Base-by-base conservation (phyloP, 2,888 invertebrate species). In the Drosophila formosana region DNA sequence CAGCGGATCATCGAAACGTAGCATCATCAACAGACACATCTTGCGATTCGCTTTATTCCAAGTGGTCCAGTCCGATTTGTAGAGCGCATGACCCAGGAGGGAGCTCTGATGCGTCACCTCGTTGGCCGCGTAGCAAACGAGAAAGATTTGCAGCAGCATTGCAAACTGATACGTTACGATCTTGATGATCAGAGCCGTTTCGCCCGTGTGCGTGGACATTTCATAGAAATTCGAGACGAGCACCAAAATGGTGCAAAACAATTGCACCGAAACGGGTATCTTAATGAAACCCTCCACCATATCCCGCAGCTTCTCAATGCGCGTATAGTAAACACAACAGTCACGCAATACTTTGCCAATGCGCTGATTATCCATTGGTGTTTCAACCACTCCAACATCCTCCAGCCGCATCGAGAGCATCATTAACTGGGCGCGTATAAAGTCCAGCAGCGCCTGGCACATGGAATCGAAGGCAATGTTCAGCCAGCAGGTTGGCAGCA, bases 101-200 rank as follows among this genome's bases (percentile, higher is more conserved):
- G 63, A 68, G 32, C 89, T 91, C 39, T 80, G 77, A 5, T 78
- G 8, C 0, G 81, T 85, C 5, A 90, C 67, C 41, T 90, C 88
- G 37, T 90, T 86, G 23, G 89, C 76, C 43, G 80, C 81, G 66
- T 86, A 83, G 66, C 91, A 90, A 6, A 85, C 34, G 2, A 89
- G 80, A 45, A 91, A 90, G 28, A 91, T 89, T 67, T 90, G 91
- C 39, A 73, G 26, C 3, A 90, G 47, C 90, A 91, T 90, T 0
- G 70, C 82, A 6, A 82, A 41, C 43, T 89, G 90, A 58, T 91
- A 91, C 9, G 78, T 49, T 2, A 64, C 58, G 6, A 78, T 78
- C 61, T 78, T 88, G 1, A 83, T 28, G 66, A 90, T 69, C 3
- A 69, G 72, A 3, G 63, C 49, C n/a, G 64, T 63, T 8, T 88